Percentiles rank a stretch among this genome's conserved stretches.
Evolutionary conservation across 2,888 invertebrate species (phyloP).

Genomic region (Cryptophagus acutangulus): DNA sequence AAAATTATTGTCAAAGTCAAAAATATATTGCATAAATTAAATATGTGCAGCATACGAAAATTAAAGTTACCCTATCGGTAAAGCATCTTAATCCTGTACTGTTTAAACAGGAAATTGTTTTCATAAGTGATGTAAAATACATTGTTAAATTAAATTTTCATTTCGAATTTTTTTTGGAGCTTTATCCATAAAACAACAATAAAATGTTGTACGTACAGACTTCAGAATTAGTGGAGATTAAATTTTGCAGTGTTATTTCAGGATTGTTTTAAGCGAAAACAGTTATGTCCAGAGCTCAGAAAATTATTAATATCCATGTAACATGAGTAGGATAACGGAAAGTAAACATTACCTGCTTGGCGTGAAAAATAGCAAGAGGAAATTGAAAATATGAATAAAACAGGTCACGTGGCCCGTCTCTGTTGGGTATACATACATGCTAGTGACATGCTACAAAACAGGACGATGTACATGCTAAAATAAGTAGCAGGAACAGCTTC

Average conservation of each 20-base stretch:
- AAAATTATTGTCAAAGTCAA: too few relatives aligned
- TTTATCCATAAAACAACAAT: background rate
- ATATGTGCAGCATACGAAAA: too few relatives aligned
- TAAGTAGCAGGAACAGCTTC: too few relatives aligned
- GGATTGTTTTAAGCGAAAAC: conserved; percentile 7
- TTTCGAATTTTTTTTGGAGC: too few relatives aligned
- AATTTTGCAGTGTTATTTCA: conserved; percentile 6
- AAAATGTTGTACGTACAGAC: too few relatives aligned
- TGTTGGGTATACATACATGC: conserved; percentile 16
- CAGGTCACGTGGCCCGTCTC: conserved; percentile 28
- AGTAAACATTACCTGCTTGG: conserved; percentile 25
- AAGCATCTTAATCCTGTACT: too few relatives aligned
- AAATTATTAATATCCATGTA: conserved; percentile 19
- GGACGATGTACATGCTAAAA: background rate
- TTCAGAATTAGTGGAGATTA: conserved; percentile 6
- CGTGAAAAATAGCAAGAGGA: conserved; percentile 28
- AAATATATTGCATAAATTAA: too few relatives aligned
- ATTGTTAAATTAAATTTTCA: too few relatives aligned
- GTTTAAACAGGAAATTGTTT: too few relatives aligned
- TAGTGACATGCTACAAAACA: conserved; percentile 22
- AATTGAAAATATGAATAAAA: conserved; percentile 33
- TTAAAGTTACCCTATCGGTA: too few relatives aligned
- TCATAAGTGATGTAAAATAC: too few relatives aligned
- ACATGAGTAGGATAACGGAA: conserved; percentile 23
- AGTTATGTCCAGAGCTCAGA: conserved; percentile 10